Evolutionary conservation across 2,888 invertebrate species (phyloP).

Genomic region (Urechis unicinctus): DNA sequence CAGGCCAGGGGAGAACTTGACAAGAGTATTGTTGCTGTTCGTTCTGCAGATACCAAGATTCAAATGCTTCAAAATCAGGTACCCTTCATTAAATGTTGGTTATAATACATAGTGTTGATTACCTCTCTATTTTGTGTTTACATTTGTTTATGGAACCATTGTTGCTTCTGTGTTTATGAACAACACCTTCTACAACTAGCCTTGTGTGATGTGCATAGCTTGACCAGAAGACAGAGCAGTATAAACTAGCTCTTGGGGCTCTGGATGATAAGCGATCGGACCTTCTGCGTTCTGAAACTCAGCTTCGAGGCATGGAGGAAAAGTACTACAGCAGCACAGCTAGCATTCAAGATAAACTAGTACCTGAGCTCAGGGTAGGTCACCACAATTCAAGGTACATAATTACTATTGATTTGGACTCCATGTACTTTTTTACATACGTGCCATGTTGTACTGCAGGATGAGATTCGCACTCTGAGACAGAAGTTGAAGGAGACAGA

Average conservation of each 20-base stretch:
- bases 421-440: not conserved
- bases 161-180: no score
- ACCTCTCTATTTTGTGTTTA: no score
- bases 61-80: slow-evolving; percentile 41
- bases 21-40: slow-evolving; percentile 32
- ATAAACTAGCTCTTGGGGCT: slow-evolving; percentile 35
- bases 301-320: slow-evolving; percentile 40
- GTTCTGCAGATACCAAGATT: slow-evolving; percentile 39
- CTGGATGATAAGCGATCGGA: slow-evolving; percentile 44
- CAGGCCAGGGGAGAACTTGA: slow-evolving; percentile 39
- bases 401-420: not conserved
- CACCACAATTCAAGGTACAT: not conserved
- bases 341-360: slow-evolving; percentile 36
- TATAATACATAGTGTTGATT: no score
- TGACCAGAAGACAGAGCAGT: slow-evolving; percentile 40
- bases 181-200: no score
- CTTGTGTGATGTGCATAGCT: no score
- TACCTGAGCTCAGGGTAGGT: slow-evolving; percentile 40
- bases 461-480: slow-evolving; percentile 37
- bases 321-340: slow-evolving; percentile 29
- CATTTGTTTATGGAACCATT: no score
- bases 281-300: slow-evolving; percentile 32
- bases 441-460: slow-evolving; percentile 22
- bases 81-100: no score
- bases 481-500: slow-evolving; percentile 44